Conservation (phyloP, 2,113 vertebrate species). For the Petrocephalus microphthalmus region DNA sequence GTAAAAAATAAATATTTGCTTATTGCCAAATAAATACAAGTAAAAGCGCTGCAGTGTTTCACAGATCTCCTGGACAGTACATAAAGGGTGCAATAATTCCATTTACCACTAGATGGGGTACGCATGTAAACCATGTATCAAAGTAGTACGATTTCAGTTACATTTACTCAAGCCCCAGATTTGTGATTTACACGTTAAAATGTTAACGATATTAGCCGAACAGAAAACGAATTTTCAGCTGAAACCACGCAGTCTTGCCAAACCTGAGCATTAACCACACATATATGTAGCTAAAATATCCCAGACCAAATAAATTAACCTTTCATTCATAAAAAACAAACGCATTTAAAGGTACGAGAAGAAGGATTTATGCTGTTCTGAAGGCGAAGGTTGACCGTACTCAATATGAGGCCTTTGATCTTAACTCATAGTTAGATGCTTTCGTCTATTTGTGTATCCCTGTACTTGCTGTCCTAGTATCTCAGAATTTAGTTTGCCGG, state of each 20-base stretch:
- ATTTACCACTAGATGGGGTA: slow-evolving; percentile 13
- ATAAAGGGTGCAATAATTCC: slow-evolving; percentile 22
- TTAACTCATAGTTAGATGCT: neutral
- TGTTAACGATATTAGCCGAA: neutral
- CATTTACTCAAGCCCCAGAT: neutral
- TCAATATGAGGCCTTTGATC: neutral
- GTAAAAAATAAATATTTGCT: slow-evolving; percentile 10
- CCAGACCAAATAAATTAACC: slow-evolving; percentile 11
- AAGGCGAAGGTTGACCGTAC: neutral
- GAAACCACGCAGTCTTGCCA: neutral
- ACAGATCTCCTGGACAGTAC: slow-evolving; percentile 16
- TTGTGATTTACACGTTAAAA: slow-evolving; percentile 4
- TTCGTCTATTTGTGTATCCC: neutral
- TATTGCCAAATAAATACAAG: slow-evolving; percentile 22
- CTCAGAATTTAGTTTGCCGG: neutral
- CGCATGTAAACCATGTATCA: slow-evolving; percentile 9
- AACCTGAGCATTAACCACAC: slow-evolving; percentile 11
- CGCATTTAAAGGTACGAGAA: neutral
- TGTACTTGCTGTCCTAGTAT: neutral
- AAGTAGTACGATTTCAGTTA: neutral
- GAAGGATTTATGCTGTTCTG: neutral
- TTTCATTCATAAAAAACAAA: neutral
- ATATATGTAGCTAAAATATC: neutral
- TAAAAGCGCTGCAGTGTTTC: slow-evolving; percentile 12
- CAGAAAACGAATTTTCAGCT: neutral